A percentile compares a stretch with the other conserved stretches of the same genome.
These are phyloP conservation scores for Otus sunia DNA, from an alignment of 2,113 vertebrate species.

Conservation along the genomic window DNA sequence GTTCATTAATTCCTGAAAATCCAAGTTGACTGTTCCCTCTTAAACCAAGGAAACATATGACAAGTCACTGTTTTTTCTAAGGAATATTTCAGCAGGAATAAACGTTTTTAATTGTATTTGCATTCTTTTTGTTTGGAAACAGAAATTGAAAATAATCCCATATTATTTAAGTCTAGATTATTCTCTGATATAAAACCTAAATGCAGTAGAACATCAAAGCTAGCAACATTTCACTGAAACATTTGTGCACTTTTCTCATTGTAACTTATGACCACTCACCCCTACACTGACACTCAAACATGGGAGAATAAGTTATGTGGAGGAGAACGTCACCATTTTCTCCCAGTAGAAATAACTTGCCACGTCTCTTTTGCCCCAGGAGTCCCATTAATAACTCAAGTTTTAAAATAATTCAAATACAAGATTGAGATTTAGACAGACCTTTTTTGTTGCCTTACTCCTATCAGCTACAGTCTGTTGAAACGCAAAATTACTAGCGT, in stretches of 20 bases:
- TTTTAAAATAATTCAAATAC: neutral
- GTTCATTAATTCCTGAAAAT: neutral
- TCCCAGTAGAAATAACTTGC: neutral
- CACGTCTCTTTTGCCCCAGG: neutral
- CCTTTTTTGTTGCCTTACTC: neutral
- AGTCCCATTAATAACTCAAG: neutral
- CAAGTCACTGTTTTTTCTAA: neutral
- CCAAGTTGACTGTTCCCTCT: neutral
- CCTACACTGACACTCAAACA: neutral
- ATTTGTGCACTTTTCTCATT: neutral
- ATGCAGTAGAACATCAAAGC: neutral
- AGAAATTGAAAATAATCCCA: neutral
- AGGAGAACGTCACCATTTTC: accelerated
- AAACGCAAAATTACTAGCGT: neutral
- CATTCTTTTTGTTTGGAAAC: neutral
- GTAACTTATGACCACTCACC: neutral
- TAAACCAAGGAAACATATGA: neutral
- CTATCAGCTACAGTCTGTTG: neutral
- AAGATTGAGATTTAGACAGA: neutral
- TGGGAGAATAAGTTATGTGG: neutral
- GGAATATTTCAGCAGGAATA: neutral
- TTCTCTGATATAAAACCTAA: neutral
- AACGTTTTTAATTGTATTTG: neutral
- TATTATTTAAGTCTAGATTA: neutral
- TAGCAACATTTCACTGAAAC: neutral